Evolutionary conservation across 1,140 invertebrate species (phyloP).

Genomic region (Coelopa frigida): DNA sequence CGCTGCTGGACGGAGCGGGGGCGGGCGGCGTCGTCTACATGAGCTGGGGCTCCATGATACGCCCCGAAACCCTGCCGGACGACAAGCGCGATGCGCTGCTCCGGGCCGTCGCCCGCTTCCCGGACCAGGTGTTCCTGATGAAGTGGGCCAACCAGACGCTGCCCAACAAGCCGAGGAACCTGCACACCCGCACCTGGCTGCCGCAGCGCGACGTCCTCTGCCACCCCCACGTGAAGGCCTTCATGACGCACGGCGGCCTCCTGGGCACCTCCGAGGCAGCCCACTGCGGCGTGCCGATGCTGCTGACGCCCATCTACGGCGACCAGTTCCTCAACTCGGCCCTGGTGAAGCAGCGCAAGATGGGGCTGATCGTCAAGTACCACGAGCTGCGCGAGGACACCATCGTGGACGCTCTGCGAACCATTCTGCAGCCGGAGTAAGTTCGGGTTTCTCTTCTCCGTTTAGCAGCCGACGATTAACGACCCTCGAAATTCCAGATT

Average conservation of each 20-base stretch:
- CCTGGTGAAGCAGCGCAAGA: conserved; percentile 52
- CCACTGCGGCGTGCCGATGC: conserved; percentile 63
- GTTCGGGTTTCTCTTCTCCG: conserved; percentile 1
- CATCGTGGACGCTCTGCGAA: conserved; percentile 47
- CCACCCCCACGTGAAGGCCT: conserved; percentile 62
- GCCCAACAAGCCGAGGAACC: conserved; percentile 54
- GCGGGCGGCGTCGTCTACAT: conserved; percentile 64
- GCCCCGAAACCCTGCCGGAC: conserved; percentile 53
- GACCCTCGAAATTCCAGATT: too few relatives aligned
- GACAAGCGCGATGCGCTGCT: conserved; percentile 53
- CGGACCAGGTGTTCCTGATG: conserved; percentile 61
- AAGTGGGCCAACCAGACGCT: conserved; percentile 61
- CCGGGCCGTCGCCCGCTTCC: conserved; percentile 51
- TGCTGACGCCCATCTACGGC: conserved; percentile 63
- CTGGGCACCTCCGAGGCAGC: conserved; percentile 66
- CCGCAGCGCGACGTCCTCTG: conserved; percentile 65
- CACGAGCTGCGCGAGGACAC: conserved; percentile 53
- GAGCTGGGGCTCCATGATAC: conserved; percentile 62
- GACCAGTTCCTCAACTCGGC: conserved; percentile 60
- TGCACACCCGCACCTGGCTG: conserved; percentile 59
- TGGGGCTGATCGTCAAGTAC: conserved; percentile 52
- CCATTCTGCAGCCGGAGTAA: conserved; percentile 43
- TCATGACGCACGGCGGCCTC: conserved; percentile 68
- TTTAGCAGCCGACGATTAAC: conserved; percentile 22
- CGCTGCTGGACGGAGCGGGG: conserved; percentile 54